These are phyloP conservation scores for Lepisosteus osseus DNA, from an alignment of 2,113 vertebrate genomes.

Conservation along the genomic window DNA sequence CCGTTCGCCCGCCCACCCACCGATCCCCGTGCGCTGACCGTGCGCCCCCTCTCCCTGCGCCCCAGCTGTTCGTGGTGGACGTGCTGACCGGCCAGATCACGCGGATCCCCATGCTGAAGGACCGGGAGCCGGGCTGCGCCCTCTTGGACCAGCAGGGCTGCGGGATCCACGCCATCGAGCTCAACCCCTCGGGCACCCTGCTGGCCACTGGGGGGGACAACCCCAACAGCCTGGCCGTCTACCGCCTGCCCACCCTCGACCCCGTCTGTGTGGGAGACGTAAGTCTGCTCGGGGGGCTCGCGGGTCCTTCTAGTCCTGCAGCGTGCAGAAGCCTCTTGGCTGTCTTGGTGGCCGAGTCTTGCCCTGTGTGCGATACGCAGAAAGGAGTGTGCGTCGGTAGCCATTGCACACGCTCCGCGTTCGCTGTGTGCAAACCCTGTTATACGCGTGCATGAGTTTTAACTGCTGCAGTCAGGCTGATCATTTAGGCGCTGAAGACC, in stretches of 20 bases:
- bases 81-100: conserved; percentile 91
- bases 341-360: no score
- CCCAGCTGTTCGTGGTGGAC: conserved; percentile 92
- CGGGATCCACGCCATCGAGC: conserved; percentile 94
- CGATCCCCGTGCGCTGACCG: not conserved
- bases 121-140: conserved; percentile 68
- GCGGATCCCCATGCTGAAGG: conserved; percentile 94
- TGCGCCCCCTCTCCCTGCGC: not conserved
- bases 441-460: not conserved
- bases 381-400: no score
- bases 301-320: not conserved
- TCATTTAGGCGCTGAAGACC: not conserved
- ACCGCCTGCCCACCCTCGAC: conserved; percentile 91
- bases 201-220: conserved; percentile 96
- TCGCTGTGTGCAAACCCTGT: no score
- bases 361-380: no score
- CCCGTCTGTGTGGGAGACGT: conserved; percentile 97
- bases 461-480: not conserved
- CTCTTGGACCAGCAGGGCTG: conserved; percentile 85
- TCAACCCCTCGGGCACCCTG: conserved; percentile 88
- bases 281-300: conserved; percentile 54
- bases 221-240: conserved; percentile 95
- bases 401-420: no score
- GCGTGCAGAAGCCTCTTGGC: no score
- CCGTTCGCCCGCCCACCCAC: no score